Conservation (phyloP, 2,888 invertebrate species). For the Hoplodrina blanda region DNA sequence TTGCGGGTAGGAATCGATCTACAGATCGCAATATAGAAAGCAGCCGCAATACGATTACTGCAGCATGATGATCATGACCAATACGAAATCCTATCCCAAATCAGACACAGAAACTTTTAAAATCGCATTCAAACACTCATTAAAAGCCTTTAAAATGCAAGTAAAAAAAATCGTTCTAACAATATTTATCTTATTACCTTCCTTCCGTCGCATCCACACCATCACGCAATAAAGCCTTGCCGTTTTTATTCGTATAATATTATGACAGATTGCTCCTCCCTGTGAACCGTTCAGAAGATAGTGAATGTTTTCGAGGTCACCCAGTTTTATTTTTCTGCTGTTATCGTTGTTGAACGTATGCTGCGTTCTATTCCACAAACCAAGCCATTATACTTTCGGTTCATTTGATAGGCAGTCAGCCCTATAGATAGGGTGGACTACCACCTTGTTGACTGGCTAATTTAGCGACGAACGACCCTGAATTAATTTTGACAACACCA, state of each 20-base stretch:
- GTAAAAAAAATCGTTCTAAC: conserved; percentile 3
- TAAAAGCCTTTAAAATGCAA: conserved; percentile 5
- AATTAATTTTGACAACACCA: background rate
- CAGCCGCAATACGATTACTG: too few relatives aligned
- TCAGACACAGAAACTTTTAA: too few relatives aligned
- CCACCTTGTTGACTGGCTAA: background rate
- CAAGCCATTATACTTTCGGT: background rate
- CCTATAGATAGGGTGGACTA: too few relatives aligned
- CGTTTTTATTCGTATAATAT: conserved; percentile 30
- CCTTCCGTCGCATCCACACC: conserved; percentile 16
- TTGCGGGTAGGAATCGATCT: too few relatives aligned
- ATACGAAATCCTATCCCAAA: too few relatives aligned
- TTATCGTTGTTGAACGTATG: conserved; percentile 54
- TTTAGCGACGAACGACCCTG: background rate
- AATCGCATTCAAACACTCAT: background rate
- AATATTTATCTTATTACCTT: too few relatives aligned
- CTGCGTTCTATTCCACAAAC: conserved; percentile 4
- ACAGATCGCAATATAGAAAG: too few relatives aligned
- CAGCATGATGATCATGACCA: background rate
- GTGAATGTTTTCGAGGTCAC: conserved; percentile 70
- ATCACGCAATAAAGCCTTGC: conserved; percentile 23
- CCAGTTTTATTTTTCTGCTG: conserved; percentile 65
- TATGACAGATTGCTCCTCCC: conserved; percentile 33
- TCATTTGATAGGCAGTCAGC: background rate
- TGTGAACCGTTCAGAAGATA: conserved; percentile 61